Evolutionary conservation across 92 coral and sea anemone species (phyloP).

Genomic region (Parazoanthus atlanticus): DNA sequence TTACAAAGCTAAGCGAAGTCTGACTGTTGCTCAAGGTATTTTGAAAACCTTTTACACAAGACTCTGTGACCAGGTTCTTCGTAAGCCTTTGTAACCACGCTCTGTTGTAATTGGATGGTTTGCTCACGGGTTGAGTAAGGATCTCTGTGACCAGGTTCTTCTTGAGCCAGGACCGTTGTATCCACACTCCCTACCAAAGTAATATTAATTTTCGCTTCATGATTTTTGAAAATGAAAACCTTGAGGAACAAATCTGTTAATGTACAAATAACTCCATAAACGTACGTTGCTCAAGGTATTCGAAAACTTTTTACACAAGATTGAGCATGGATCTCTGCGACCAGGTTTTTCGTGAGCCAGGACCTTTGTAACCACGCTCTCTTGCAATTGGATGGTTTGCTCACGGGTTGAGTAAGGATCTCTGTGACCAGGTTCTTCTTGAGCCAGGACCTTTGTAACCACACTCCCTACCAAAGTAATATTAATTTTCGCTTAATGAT

Average conservation of each 20-base stretch:
- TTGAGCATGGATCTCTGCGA: too few species aligned
- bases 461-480: background rate
- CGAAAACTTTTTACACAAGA: too few species aligned
- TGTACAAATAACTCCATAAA: too few species aligned
- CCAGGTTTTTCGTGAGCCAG: background rate
- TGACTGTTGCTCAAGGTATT: constrained; percentile 8
- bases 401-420: background rate
- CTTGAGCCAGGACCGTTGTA: too few species aligned
- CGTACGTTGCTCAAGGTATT: too few species aligned
- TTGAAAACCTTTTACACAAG: background rate
- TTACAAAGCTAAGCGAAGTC: background rate
- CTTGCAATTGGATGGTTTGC: background rate
- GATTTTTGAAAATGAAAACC: background rate
- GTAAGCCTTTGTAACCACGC: background rate
- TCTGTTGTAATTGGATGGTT: background rate
- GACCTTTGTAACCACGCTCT: background rate
- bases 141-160: too few species aligned
- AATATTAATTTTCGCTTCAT: too few species aligned
- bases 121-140: background rate
- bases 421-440: too few species aligned
- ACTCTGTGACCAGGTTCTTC: background rate
- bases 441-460: too few species aligned
- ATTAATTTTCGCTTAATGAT: too few species aligned
- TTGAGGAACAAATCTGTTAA: background rate
- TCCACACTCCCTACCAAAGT: background rate